Percentiles rank a stretch among this genome's conserved stretches.
These are phyloP conservation scores for Halcyon malimbica DNA, from an alignment of 2,113 vertebrate genomes.

Conservation along the genomic window DNA sequence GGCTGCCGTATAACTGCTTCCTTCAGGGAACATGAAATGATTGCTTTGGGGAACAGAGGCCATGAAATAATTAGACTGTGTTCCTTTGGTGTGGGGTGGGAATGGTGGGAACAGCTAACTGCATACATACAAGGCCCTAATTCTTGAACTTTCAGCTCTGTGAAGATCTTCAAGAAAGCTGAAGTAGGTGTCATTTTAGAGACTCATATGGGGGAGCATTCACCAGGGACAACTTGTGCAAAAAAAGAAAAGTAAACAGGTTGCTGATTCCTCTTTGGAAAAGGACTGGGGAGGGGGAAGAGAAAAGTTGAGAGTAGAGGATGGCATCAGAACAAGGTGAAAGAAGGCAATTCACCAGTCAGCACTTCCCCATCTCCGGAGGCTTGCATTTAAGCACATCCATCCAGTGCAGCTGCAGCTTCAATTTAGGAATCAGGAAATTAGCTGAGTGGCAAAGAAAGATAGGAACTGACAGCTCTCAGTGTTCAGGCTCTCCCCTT, in stretches of 20 bases:
- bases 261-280: neutral
- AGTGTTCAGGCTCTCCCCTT: conserved; percentile 43
- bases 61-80: neutral
- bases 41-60: neutral
- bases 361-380: conserved; percentile 63
- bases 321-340: conserved; percentile 29
- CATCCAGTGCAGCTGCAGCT: conserved; percentile 63
- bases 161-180: neutral
- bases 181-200: neutral
- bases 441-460: conserved; percentile 64
- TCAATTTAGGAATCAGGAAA: conserved; percentile 70
- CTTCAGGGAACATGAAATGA: neutral
- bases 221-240: neutral
- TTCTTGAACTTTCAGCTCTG: neutral
- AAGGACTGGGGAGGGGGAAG: neutral
- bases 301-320: neutral
- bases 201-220: neutral
- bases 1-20: neutral
- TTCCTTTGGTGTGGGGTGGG: neutral
- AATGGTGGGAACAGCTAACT: neutral
- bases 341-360: conserved; percentile 55
- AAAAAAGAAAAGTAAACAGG: neutral
- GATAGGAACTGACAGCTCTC: conserved; percentile 59
- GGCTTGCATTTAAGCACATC: conserved; percentile 57
- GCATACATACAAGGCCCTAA: neutral